Conservation (phyloP, 2,113 vertebrate genomes). For the Aramus guarauna region DNA sequence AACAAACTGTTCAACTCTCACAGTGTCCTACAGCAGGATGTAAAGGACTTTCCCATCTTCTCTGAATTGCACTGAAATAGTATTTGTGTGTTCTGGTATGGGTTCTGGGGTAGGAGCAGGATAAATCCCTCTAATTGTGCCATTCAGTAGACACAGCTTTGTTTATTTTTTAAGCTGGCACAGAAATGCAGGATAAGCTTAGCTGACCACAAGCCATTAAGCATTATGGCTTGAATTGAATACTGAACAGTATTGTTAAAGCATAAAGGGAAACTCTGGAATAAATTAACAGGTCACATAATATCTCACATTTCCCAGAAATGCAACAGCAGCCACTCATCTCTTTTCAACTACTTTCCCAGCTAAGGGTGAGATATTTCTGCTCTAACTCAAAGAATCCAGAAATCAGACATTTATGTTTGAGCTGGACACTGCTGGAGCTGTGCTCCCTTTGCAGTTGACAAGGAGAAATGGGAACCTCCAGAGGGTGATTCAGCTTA, state of each 20-base stretch:
- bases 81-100: background rate
- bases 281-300: slow-evolving; percentile 36
- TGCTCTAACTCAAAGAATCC: background rate
- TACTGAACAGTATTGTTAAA: slow-evolving; percentile 60
- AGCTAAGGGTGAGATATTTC: slow-evolving; percentile 23
- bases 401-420: background rate
- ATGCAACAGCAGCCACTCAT: slow-evolving; percentile 17
- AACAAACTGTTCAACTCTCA: background rate
- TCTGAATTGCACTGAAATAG: background rate
- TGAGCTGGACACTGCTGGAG: background rate
- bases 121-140: background rate
- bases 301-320: slow-evolving; percentile 46
- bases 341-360: background rate
- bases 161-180: slow-evolving; percentile 41
- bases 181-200: background rate
- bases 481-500: background rate
- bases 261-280: slow-evolving; percentile 47
- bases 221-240: slow-evolving; percentile 30
- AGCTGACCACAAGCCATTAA: slow-evolving; percentile 37
- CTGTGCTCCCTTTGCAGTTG: background rate
- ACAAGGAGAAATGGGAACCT: background rate
- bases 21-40: background rate
- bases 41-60: background rate
- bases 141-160: slow-evolving; percentile 7
- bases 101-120: background rate